Conservation (phyloP, 2,797 vertebrate species). For the Mormyrus hasselquistii region DNA sequence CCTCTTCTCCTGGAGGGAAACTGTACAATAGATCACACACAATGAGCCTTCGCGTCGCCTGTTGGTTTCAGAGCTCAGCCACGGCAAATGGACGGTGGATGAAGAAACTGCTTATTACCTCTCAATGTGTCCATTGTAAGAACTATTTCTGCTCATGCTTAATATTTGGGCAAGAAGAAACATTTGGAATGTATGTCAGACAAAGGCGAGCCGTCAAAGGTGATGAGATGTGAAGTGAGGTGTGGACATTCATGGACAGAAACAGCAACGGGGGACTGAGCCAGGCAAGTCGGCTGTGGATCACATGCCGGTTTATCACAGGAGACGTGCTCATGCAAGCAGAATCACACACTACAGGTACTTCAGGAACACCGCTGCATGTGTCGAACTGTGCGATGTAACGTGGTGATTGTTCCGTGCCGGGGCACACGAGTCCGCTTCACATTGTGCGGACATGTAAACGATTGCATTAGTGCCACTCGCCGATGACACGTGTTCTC, state of each 20-base stretch:
- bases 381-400: not conserved
- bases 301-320: not conserved
- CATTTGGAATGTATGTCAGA: not conserved
- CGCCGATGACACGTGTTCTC: not conserved
- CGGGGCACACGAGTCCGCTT: not conserved
- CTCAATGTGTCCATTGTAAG: constrained; percentile 15
- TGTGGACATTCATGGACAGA: not conserved
- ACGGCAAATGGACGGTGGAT: not conserved
- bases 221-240: not conserved
- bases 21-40: not conserved
- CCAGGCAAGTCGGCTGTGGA: not conserved
- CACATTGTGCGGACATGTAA: not conserved
- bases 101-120: constrained; percentile 13
- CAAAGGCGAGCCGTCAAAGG: not conserved
- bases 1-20: not conserved
- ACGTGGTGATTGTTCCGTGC: not conserved
- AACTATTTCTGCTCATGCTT: not conserved
- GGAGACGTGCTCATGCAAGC: not conserved
- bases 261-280: not conserved
- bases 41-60: not conserved
- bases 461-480: not conserved
- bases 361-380: not conserved
- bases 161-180: not conserved
- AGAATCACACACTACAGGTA: not conserved
- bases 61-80: not conserved